phyloP scores from a whole-genome alignment of 2,113 vertebrate genomes.

The Forbesichthys agassizii region DNA sequence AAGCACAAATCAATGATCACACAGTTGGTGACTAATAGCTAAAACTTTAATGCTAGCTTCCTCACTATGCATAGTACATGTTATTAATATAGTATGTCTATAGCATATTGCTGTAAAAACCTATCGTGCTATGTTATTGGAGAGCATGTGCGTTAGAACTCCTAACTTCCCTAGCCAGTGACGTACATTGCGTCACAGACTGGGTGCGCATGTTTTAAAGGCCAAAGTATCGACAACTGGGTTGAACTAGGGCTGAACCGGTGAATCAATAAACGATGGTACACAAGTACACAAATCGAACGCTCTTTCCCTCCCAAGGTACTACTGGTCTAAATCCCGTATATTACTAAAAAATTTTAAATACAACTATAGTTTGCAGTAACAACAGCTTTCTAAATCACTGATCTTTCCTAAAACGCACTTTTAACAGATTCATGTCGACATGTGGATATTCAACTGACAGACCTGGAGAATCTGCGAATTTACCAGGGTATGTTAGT shows the following conservation, averaged over 20 bases:
- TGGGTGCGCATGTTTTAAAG: neutral
- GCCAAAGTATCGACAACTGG: neutral
- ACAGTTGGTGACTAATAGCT: neutral
- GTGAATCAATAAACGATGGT: neutral
- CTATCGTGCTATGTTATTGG: neutral
- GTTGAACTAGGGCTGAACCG: neutral
- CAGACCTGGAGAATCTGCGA: too few relatives aligned
- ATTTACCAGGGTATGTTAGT: too few relatives aligned
- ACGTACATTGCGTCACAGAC: rapidly evolving
- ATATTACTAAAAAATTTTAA: neutral
- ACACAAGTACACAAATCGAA: neutral
- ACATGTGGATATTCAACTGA: too few relatives aligned
- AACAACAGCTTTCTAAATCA: too few relatives aligned
- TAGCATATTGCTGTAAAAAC: neutral
- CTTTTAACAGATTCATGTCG: too few relatives aligned
- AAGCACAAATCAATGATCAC: neutral
- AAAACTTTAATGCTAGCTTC: neutral
- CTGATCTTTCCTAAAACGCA: too few relatives aligned
- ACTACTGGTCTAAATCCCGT: neutral
- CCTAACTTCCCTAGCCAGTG: slow-evolving; percentile 53
- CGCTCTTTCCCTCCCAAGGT: neutral
- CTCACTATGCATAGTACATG: neutral
- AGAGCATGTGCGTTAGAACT: slow-evolving; percentile 30
- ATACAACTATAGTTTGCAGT: too few relatives aligned
- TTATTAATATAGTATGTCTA: neutral